phyloP scores from a whole-genome alignment of 2,113 vertebrate genomes.

The Danio rerio region DNA sequence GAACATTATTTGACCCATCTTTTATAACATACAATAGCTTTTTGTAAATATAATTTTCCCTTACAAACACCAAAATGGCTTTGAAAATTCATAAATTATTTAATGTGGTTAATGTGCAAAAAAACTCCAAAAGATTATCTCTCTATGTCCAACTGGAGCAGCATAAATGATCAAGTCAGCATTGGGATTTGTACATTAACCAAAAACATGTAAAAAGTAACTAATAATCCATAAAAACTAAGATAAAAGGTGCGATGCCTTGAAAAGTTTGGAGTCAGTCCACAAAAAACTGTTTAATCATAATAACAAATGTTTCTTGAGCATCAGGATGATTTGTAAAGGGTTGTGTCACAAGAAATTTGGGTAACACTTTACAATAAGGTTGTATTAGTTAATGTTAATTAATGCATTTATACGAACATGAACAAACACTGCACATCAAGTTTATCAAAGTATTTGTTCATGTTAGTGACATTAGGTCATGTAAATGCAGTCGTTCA shows the following conservation, averaged over 20 bases:
- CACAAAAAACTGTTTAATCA: neutral
- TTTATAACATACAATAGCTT: no score
- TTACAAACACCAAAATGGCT: no score
- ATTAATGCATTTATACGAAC: no score
- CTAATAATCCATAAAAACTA: neutral
- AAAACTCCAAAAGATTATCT: neutral
- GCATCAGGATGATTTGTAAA: neutral
- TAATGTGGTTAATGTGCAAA: neutral
- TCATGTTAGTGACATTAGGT: no score
- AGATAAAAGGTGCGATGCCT: neutral
- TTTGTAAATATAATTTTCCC: no score
- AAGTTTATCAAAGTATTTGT: no score
- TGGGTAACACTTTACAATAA: no score
- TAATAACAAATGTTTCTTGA: neutral
- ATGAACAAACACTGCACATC: no score
- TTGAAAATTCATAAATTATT: neutral
- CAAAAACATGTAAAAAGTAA: neutral
- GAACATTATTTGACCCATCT: no score
- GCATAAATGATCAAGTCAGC: neutral
- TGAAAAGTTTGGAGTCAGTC: neutral
- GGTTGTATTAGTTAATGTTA: no score
- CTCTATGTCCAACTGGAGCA: neutral
- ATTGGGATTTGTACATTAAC: neutral
- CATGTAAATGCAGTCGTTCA: no score
- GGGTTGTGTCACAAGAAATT: no score